Base-by-base conservation (phyloP, 2,797 vertebrate genomes). In the Erethizon dorsatum region DNA sequence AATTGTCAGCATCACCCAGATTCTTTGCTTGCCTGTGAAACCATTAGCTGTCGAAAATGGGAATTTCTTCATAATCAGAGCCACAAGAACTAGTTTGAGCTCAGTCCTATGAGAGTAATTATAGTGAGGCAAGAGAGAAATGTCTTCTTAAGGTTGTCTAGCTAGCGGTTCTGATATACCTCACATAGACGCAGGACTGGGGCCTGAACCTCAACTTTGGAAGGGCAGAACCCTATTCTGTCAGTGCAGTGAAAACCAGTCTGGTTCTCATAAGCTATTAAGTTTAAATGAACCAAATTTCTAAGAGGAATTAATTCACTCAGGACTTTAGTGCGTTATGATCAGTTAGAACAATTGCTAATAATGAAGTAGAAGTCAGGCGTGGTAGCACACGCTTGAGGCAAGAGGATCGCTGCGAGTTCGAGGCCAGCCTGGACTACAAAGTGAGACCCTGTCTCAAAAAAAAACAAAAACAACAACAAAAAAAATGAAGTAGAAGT, bases 21-120 rank as follows among this genome's bases (percentile, higher is more conserved):
- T 47, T 65, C 65, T 69, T 79, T 73, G 54, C 57, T 87, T 80
- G 54, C 83, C 83, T 88, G 1, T 80, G 88, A 97, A 88, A 33
- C 77, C 31, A 22, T 75, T 82, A 95, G 63, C 52, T 92, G 2
- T 95, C 61, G 85, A 47, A 95, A 71, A 37, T 61, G 67, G 77
- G 56, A 82, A 73, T 92, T 71, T 73, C 80, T 89, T 89, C 77
- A 24, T 54, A 77, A 50, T 37, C 45, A 71, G 47, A 95, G 37
- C 61, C 45, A 57, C 56, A 75, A 77, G 45, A 59, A 61, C 52
- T 41, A 63, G 0, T 88, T 65, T 87, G 47, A 90, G 47, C 61
- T 85, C 24, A 82, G 71, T n/a, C 22, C n/a, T 67, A 0, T 67
- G 67, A 83, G 50, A 57, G 13, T 47, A 82, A 83, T 83, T 69